phyloP scores from a whole-genome alignment of 2,888 invertebrate genomes.

The Atherix ibis region DNA sequence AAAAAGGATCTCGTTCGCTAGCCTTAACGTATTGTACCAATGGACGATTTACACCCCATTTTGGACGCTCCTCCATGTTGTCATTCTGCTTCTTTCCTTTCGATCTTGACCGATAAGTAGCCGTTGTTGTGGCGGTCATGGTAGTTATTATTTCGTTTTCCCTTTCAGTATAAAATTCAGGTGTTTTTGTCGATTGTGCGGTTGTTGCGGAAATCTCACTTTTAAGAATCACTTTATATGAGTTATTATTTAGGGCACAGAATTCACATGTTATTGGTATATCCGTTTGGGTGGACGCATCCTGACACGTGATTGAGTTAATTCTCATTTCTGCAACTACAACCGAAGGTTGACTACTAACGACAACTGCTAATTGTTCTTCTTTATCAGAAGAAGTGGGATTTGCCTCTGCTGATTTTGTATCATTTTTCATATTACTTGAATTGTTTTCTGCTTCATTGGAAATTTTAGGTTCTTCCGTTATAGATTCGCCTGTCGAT shows the following conservation, averaged over 20 bases:
- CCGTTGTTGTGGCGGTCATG: conserved; percentile 29
- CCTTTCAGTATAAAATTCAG: conserved; percentile 12
- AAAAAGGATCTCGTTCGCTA: conserved; percentile 78
- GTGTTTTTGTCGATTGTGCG: conserved; percentile 28
- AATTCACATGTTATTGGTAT: conserved; percentile 27
- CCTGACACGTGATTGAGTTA: conserved; percentile 10
- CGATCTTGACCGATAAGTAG: conserved; percentile 23
- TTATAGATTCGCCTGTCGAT: not conserved
- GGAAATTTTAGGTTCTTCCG: not conserved
- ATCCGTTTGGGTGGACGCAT: conserved; percentile 30
- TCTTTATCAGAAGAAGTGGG: too few species aligned
- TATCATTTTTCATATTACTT: not conserved
- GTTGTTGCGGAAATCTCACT: conserved; percentile 31
- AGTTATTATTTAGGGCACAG: conserved; percentile 30
- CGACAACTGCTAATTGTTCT: not conserved
- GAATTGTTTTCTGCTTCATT: not conserved
- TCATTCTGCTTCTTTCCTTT: conserved; percentile 16
- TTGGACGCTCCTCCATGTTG: conserved; percentile 45
- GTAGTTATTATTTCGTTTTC: conserved; percentile 21
- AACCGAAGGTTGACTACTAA: not conserved
- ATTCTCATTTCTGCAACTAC: not conserved
- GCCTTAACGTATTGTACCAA: conserved; percentile 74
- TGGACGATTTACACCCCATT: conserved; percentile 64
- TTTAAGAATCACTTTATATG: conserved; percentile 29
- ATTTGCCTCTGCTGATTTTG: too few species aligned